These are phyloP conservation scores for Zeugodacus cucurbitae DNA, from an alignment of 1,140 invertebrate genomes.

Conservation along the genomic window DNA sequence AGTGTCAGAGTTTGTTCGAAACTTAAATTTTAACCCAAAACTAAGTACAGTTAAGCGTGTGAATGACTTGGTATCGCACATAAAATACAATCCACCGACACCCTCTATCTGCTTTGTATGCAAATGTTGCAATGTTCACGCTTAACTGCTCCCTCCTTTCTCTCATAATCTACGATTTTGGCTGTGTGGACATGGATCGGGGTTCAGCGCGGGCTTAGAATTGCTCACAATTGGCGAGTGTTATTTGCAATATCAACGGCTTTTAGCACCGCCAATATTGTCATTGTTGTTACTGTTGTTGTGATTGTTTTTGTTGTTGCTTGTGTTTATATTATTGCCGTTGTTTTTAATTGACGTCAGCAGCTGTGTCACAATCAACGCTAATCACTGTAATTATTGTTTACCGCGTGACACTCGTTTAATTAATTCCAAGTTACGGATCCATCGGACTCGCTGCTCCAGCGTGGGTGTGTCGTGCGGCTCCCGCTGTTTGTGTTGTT, in stretches of 20 bases:
- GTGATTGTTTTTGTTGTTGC: not conserved
- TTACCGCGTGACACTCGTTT: slow-evolving; percentile 38
- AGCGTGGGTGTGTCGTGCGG: not conserved
- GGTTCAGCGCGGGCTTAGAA: not conserved
- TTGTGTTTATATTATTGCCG: not conserved
- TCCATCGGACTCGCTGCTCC: not conserved
- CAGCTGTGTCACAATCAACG: slow-evolving; percentile 37
- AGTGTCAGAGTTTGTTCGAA: not conserved
- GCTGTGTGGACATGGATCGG: not conserved
- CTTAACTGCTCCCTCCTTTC: not conserved
- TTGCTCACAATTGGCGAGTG: not conserved
- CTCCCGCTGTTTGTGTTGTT: too few species aligned
- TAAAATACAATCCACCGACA: not conserved
- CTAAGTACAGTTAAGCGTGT: not conserved
- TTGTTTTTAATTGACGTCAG: slow-evolving; percentile 37
- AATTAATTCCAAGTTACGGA: slow-evolving; percentile 33
- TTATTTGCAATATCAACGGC: not conserved
- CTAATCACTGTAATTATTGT: slow-evolving; percentile 38
- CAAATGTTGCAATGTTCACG: not conserved
- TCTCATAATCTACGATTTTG: not conserved
- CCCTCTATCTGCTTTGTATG: not conserved
- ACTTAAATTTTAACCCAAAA: not conserved
- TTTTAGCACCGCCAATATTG: not conserved
- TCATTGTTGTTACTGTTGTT: not conserved
- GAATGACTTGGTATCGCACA: not conserved